These are phyloP conservation scores for Actias luna DNA, from an alignment of 2,888 invertebrate species.

Conservation along the genomic window DNA sequence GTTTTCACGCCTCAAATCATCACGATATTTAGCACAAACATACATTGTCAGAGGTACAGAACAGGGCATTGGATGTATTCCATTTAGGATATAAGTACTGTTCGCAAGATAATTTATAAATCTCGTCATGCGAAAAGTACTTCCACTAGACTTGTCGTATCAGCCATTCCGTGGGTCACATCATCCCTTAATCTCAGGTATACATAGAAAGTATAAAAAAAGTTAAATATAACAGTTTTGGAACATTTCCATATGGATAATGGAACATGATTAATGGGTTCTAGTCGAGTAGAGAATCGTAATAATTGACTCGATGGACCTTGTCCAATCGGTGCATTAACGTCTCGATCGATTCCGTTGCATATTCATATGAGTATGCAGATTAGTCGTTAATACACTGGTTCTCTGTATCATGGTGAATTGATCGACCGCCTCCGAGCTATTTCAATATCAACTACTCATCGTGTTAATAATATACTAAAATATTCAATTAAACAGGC, in stretches of 20 bases:
- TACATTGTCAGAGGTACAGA: too few species aligned
- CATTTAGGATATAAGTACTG: too few species aligned
- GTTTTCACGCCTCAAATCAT: too few species aligned
- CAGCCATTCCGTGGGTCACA: too few species aligned
- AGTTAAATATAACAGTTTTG: too few species aligned
- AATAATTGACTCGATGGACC: slow-evolving; percentile 38
- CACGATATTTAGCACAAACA: too few species aligned
- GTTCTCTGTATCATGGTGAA: slow-evolving; percentile 34
- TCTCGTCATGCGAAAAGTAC: too few species aligned
- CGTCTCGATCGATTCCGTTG: slow-evolving; percentile 54
- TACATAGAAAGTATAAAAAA: too few species aligned
- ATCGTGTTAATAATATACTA: neutral
- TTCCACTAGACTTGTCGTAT: too few species aligned
- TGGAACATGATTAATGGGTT: neutral
- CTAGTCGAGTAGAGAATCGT: slow-evolving; percentile 11
- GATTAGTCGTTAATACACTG: slow-evolving; percentile 17
- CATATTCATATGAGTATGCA: slow-evolving; percentile 46
- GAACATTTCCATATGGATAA: neutral
- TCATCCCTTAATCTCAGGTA: too few species aligned
- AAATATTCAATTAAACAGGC: slow-evolving; percentile 1
- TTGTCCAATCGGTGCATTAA: slow-evolving; percentile 44
- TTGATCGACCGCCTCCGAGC: slow-evolving; percentile 31
- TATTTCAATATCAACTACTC: slow-evolving; percentile 14
- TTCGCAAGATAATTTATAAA: too few species aligned
- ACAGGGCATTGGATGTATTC: too few species aligned